Evolutionary conservation across 2,888 invertebrate genomes (phyloP).

Genomic region (Hydraecia micacea): DNA sequence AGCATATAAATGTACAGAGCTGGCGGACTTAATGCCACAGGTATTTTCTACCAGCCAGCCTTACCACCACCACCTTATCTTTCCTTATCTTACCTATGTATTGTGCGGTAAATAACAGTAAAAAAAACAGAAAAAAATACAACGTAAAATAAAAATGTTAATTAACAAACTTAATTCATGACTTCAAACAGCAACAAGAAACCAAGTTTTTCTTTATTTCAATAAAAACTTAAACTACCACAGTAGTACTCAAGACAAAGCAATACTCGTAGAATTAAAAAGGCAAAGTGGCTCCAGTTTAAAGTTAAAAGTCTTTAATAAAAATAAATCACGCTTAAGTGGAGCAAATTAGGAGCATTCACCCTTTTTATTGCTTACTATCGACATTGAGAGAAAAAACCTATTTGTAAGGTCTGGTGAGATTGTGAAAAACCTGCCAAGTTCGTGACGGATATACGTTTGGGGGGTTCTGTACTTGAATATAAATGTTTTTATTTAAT

Average conservation of each 20-base stretch:
- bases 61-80: neutral
- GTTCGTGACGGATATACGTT: neutral
- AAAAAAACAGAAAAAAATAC: too few species aligned
- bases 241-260: conserved; percentile 33
- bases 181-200: conserved; percentile 1
- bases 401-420: conserved; percentile 65
- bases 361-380: conserved; percentile 67
- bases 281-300: conserved; percentile 47
- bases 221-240: conserved; percentile 18
- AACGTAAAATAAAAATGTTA: conserved; percentile 12
- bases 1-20: too few species aligned
- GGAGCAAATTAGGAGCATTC: conserved; percentile 66
- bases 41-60: neutral
- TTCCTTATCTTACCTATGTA: neutral
- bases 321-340: conserved; percentile 65
- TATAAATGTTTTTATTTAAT: neutral
- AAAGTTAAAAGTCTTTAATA: conserved; percentile 55
- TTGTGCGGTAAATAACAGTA: neutral
- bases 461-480: conserved; percentile 24
- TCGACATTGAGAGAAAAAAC: conserved; percentile 56
- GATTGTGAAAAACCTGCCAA: conserved; percentile 57
- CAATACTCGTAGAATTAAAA: conserved; percentile 41
- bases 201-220: conserved; percentile 5
- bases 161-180: conserved; percentile 15
- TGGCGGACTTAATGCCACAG: neutral